A percentile compares a stretch with the other conserved stretches of the same genome.
phyloP scores from a whole-genome alignment of 2,888 invertebrate genomes.

The Esperia sulphurella region DNA sequence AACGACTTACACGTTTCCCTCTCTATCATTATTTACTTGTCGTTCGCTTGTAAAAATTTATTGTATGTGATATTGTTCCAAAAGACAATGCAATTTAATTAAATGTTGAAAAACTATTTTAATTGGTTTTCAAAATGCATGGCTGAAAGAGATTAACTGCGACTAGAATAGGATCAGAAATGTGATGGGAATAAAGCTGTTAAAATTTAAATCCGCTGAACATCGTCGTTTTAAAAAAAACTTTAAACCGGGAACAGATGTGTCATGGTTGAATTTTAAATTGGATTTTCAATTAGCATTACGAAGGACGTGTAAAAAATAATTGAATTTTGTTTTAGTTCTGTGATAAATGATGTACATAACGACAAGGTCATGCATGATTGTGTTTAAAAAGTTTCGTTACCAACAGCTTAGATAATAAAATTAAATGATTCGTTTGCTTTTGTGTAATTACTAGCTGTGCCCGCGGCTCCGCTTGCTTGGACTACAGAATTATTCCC shows the following conservation, averaged over 20 bases:
- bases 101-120: background rate
- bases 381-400: too few species aligned
- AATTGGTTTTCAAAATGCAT: slow-evolving; percentile 1
- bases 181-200: background rate
- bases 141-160: background rate
- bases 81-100: background rate
- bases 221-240: background rate
- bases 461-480: too few species aligned
- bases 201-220: background rate
- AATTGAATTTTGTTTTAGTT: too few species aligned
- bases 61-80: too few species aligned
- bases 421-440: too few species aligned
- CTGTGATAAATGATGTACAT: too few species aligned
- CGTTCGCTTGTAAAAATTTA: too few species aligned
- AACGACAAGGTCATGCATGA: too few species aligned
- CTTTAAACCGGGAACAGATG: background rate
- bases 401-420: too few species aligned
- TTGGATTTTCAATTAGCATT: slow-evolving; percentile 1
- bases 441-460: too few species aligned
- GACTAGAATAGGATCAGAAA: slow-evolving; percentile 3
- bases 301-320: background rate
- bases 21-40: background rate
- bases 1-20: background rate
- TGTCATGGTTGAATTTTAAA: background rate
- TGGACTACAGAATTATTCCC: too few species aligned